Conservation (phyloP, 2,797 vertebrate species). For the Argya squamiceps region DNA sequence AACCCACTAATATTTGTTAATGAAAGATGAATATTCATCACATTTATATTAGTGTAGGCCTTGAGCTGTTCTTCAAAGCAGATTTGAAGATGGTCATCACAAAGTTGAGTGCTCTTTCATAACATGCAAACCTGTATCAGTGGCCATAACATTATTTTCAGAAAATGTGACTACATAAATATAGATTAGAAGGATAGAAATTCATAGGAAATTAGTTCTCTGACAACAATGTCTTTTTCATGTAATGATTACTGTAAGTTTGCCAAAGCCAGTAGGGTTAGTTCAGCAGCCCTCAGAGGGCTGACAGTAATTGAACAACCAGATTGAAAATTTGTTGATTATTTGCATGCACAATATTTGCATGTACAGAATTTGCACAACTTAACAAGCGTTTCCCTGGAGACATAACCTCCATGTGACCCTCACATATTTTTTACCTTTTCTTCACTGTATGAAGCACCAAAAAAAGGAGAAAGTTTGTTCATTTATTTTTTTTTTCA, state of each 20-base stretch:
- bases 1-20: constrained; percentile 16
- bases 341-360: constrained; percentile 32
- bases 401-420: not conserved
- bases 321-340: not conserved
- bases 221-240: not conserved
- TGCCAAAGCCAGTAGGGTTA: not conserved
- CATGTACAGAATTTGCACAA: constrained; percentile 17
- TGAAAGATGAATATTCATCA: not conserved
- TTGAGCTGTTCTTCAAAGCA: not conserved
- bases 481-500: not conserved
- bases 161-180: not conserved
- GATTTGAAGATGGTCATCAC: not conserved
- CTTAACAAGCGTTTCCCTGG: not conserved
- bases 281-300: not conserved
- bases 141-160: not conserved
- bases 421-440: constrained; percentile 11
- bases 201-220: not conserved
- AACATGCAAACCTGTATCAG: accelerated
- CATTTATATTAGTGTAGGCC: not conserved
- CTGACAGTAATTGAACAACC: not conserved
- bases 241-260: constrained; percentile 10
- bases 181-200: not conserved
- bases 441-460: not conserved
- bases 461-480: not conserved
- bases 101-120: not conserved